phyloP scores from a whole-genome alignment of 2,797 vertebrate species.

The Morelia viridis region DNA sequence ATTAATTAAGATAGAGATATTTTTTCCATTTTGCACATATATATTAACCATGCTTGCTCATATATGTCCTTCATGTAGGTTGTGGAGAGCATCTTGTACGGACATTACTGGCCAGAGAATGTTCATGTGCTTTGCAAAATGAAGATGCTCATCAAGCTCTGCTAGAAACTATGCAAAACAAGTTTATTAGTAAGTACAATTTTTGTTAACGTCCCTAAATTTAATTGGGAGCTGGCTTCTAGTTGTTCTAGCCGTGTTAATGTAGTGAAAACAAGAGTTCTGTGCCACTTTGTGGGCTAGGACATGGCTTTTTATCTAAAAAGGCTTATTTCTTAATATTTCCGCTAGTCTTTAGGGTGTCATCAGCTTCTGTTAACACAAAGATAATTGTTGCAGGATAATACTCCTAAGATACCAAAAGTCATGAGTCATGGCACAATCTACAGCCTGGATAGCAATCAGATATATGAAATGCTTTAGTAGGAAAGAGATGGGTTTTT shows the following conservation, averaged over 20 bases:
- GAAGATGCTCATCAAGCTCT: constrained; percentile 97
- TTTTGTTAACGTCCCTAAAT: not conserved
- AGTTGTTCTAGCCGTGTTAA: not conserved
- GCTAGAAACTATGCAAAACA: constrained; percentile 99
- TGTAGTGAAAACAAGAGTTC: not conserved
- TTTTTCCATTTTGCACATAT: not conserved
- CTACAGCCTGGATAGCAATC: not conserved
- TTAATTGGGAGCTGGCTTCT: not conserved
- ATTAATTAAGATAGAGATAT: not conserved
- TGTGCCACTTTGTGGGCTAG: not conserved
- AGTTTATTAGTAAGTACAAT: constrained; percentile 92
- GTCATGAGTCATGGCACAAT: not conserved
- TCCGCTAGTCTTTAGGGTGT: not conserved
- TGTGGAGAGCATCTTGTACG: constrained; percentile 98
- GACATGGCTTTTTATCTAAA: not conserved
- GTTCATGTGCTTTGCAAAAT: constrained; percentile 92
- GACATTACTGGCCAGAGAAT: constrained; percentile 97
- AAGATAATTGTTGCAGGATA: not conserved
- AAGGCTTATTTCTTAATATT: not conserved
- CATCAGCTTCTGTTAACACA: not conserved
- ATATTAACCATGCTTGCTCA: not conserved
- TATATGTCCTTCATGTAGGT: constrained; percentile 74
- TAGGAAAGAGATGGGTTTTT: not conserved
- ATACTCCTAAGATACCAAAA: not conserved
- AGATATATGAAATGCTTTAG: not conserved